phyloP scores from a whole-genome alignment of 2,797 vertebrate species.

The Buphagus erythrorhynchus region DNA sequence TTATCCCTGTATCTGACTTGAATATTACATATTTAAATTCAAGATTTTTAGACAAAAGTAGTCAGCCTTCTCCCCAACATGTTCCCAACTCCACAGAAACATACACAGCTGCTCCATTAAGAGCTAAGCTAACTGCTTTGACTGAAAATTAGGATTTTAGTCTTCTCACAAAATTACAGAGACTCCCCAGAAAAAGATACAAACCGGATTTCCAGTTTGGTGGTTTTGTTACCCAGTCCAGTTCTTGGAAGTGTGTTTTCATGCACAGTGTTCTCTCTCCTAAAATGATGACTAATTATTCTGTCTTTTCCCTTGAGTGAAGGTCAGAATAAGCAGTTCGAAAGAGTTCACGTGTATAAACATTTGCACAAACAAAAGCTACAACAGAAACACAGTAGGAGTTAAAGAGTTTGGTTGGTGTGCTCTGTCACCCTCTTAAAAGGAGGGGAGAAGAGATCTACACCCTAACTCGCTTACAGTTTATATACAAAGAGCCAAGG shows the following conservation, averaged over 20 bases:
- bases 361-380: neutral
- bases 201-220: neutral
- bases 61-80: neutral
- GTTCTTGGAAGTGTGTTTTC: neutral
- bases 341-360: neutral
- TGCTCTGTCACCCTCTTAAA: neutral
- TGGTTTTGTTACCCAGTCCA: neutral
- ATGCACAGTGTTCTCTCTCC: neutral
- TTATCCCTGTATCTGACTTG: neutral
- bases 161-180: neutral
- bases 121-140: neutral
- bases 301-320: neutral
- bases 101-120: neutral
- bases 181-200: neutral
- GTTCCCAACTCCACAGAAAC: neutral
- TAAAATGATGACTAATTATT: neutral
- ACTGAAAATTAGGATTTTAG: neutral
- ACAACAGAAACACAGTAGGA: neutral
- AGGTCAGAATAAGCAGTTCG: neutral
- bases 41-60: neutral
- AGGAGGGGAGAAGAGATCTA: neutral
- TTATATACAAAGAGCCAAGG: neutral
- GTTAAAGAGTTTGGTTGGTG: neutral
- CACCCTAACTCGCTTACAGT: neutral
- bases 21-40: neutral